Base-by-base conservation (phyloP, 2,113 vertebrate species). In the Rhegmatorhina hoffmannsi region DNA sequence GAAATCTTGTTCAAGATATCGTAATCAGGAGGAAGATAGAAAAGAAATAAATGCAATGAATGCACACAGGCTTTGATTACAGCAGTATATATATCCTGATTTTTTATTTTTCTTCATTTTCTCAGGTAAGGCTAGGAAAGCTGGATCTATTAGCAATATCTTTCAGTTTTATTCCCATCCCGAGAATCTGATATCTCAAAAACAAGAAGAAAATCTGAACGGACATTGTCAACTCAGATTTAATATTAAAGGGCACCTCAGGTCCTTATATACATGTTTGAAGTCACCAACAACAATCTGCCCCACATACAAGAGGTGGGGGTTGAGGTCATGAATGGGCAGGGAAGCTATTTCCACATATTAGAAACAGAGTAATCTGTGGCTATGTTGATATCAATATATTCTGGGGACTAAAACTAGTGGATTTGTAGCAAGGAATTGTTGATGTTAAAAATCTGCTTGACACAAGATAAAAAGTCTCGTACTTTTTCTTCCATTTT, bases 231-330 rank as follows among this genome's bases (percentile, higher is more conserved):
- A 53, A 26, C 55, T 73, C 36, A 73, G 20, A 31, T 82, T 40
- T 90, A 83, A 21, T 24, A 55, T 76, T 64, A 76, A 76, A 85
- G 49, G 18, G 6, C 4, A 79, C 25, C 20, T 72, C 62, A 56
- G 40, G 21, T 5, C 5, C 6, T 62, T 69, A 63, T 21, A 43
- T 63, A 29, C 28, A 43, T 19, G 17, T 60, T 83, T 87, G 53
- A 72, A 83, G 15, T 64, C 69, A 59, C 11, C 29, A 79, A 9
- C 13, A 62, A 5, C 24, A n/a, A 49, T 55, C 6, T 63, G 47
- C 4, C 16, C 55, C 1, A 0, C 7, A 8, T 20, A 26, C 6
- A 50, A 47, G 43, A 58, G 28, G 10, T 50, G 23, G 8, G 10
- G 10, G 13, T 26, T 67, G 17, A 23, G 3, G 1, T 31, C 36